Percentiles rank a stretch among this genome's conserved stretches.
Conservation (phyloP, 2,113 vertebrate genomes). For the Pelodiscus sinensis region DNA sequence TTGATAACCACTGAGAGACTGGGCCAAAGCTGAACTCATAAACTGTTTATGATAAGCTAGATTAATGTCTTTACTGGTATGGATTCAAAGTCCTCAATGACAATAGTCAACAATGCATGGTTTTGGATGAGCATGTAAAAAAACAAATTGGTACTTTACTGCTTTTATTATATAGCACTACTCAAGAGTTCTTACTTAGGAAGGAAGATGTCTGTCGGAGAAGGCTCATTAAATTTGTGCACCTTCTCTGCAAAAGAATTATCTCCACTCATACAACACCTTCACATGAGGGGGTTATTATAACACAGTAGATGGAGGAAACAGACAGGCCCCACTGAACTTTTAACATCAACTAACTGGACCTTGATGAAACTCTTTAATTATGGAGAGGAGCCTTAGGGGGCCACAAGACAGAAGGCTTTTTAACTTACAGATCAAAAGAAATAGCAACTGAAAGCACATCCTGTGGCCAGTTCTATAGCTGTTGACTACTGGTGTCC, state of each 20-base stretch:
- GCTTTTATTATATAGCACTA: constrained; percentile 20
- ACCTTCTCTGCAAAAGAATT: not conserved
- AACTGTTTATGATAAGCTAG: not conserved
- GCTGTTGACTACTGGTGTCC: not conserved
- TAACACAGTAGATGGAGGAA: constrained; percentile 24
- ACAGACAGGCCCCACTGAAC: constrained; percentile 24
- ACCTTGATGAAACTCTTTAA: constrained; percentile 45
- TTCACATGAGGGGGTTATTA: constrained; percentile 9
- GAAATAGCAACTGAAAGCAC: constrained; percentile 34
- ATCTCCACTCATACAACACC: not conserved
- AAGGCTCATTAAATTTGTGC: constrained; percentile 12
- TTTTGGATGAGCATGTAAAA: not conserved
- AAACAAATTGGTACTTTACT: not conserved
- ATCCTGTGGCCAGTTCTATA: constrained; percentile 1
- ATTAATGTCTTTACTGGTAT: not conserved
- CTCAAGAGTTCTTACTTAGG: not conserved
- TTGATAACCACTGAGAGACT: not conserved
- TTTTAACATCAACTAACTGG: constrained; percentile 35
- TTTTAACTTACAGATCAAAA: constrained; percentile 44
- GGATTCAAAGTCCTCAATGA: not conserved
- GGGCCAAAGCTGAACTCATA: not conserved
- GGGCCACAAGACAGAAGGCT: not conserved
- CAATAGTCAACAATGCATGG: not conserved
- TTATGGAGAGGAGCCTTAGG: constrained; percentile 20
- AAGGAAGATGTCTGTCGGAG: not conserved